Evolutionary conservation across 2,888 invertebrate species (phyloP), one percentile per base, ranked within the genome.

Genomic region (Amphipyra berbera): DNA sequence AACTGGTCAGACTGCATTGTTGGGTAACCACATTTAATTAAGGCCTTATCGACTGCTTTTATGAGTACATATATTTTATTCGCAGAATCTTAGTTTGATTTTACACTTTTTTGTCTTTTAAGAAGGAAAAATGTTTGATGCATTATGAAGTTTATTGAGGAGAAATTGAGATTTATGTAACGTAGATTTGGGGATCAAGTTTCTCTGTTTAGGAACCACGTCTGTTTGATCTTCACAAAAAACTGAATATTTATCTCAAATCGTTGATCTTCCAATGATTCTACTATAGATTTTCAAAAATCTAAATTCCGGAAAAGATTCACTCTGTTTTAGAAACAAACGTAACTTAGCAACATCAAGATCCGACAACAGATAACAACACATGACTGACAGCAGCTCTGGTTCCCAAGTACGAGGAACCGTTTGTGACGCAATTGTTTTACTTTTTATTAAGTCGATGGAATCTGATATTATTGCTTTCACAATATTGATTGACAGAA

Each of bases 1-100:
- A 73, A 76, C 76, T 68, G 54, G 75, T 69, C 70, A 30, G 45
- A 81, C 79, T 66, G 66, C 82, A 82, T 80, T 78, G 56, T 70
- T 79, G 62, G 45, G 56, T 68, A 68, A 65, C 68, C 49, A 70
- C 65, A 50, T 70, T 68, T 62, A 58, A 73, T 71, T 62, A 73
- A 61, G 21, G 53, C 50, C 41, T 47, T 65, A 56, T 38, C 41
- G 49, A 62, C 40, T 35, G 6, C 46, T 40, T 53, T 15, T 57
- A 37, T 37, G 37, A 40, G 30, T 48, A 21, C n/a, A 62, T 55
- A 52, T 45, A 56, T 73, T 58, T 49, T 52, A 57, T 73, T 70
- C 61, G 27, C 15, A 10, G 68, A 73, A 62, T 45, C 30, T 14
- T 44, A 15, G 7, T 35, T 46, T 33, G 54, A 37, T 41, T 60